phyloP scores from a whole-genome alignment of 2,888 invertebrate genomes.

The Drosophila mayaguana region DNA sequence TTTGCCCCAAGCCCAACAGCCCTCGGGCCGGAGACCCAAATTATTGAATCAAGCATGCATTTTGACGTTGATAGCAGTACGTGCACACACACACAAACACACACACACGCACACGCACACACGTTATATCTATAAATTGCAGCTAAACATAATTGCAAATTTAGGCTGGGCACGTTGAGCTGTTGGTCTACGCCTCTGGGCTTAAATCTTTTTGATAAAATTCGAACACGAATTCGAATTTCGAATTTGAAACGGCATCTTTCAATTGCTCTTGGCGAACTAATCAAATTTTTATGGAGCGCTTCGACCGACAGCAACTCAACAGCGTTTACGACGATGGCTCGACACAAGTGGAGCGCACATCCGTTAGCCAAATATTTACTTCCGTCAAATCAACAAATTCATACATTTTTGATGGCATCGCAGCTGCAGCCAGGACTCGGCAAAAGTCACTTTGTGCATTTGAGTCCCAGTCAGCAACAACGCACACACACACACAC shows the following conservation, averaged over 20 bases:
- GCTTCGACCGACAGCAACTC: slow-evolving; percentile 23
- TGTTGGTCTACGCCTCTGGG: background rate
- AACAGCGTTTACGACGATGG: slow-evolving; percentile 24
- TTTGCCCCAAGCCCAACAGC: slow-evolving; percentile 27
- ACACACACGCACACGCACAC: background rate
- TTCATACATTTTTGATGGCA: slow-evolving; percentile 71
- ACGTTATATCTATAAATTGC: background rate
- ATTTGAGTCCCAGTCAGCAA: slow-evolving; percentile 9
- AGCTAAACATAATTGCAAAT: slow-evolving; percentile 46
- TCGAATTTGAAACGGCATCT: slow-evolving; percentile 24
- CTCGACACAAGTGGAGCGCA: slow-evolving; percentile 33
- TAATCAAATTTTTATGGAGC: slow-evolving; percentile 56
- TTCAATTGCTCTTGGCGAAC: slow-evolving; percentile 34
- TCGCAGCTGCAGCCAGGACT: slow-evolving; percentile 38
- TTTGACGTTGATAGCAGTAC: slow-evolving; percentile 45
- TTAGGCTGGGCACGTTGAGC: background rate
- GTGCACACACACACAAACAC: background rate
- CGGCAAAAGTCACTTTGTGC: slow-evolving; percentile 38
- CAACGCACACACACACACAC: background rate
- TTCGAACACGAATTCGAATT: background rate
- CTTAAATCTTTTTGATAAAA: slow-evolving; percentile 6
- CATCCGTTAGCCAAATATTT: slow-evolving; percentile 72
- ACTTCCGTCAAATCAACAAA: slow-evolving; percentile 78
- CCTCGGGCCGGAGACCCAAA: slow-evolving; percentile 30
- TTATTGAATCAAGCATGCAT: slow-evolving; percentile 42